phyloP scores from a whole-genome alignment of 2,888 invertebrate species.

The Luperina nickerlii region DNA sequence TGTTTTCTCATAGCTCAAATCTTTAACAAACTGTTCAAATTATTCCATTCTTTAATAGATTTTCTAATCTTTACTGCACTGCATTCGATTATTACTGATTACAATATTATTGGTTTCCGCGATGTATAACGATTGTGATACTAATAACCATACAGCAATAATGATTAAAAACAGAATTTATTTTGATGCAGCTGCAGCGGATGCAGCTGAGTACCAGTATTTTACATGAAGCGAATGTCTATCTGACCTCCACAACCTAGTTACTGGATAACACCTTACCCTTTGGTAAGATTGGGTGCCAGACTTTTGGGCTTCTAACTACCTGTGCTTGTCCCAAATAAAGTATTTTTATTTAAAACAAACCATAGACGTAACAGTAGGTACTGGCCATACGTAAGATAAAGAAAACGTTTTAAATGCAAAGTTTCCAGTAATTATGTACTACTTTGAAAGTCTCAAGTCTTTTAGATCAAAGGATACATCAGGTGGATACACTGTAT shows the following conservation, averaged over 20 bases:
- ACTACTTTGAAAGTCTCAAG: not conserved
- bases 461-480: constrained; percentile 23
- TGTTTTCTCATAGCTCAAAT: not conserved
- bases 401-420: constrained; percentile 3
- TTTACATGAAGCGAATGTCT: not conserved
- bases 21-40: not conserved
- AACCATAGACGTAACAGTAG: not conserved
- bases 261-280: not conserved
- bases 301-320: not conserved
- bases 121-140: not conserved
- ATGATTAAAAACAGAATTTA: not conserved
- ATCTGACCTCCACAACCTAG: not conserved
- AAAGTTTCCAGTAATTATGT: constrained; percentile 1
- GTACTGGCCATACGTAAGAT: no score
- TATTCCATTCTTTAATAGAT: not conserved
- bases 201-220: not conserved
- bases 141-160: not conserved
- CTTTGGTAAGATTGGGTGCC: not conserved
- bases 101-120: not conserved
- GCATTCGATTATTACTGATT: not conserved
- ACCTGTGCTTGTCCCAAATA: no score
- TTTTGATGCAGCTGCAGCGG: not conserved
- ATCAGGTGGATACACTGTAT: constrained; percentile 16
- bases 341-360: not conserved
- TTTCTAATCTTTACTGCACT: constrained; percentile 6